Evolutionary conservation across 2,888 invertebrate genomes (phyloP).

Genomic region (Hirtodrosophila trivittata): DNA sequence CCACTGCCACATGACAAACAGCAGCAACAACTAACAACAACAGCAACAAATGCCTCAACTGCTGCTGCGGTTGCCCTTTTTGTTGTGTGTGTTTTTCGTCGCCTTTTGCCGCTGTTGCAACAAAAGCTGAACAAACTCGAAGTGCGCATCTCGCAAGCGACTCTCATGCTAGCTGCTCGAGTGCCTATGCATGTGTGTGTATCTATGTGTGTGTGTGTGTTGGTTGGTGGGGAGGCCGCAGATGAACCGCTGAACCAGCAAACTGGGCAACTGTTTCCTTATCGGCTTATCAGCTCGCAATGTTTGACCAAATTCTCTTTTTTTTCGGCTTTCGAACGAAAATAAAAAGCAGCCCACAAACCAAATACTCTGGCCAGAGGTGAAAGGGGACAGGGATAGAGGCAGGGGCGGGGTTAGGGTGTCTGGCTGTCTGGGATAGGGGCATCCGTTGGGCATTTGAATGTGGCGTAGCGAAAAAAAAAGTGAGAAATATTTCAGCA

Average conservation of each 20-base stretch:
- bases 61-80: conserved; percentile 13
- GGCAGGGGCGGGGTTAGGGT: background rate
- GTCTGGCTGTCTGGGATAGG: too few relatives aligned
- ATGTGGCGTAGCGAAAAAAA: conserved; percentile 46
- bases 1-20: conserved; percentile 20
- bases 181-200: too few relatives aligned
- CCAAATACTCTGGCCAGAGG: conserved; percentile 37
- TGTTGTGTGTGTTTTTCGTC: conserved; percentile 18
- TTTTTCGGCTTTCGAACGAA: conserved; percentile 28
- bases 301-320: conserved; percentile 61
- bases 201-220: background rate
- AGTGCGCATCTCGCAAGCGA: conserved; percentile 42
- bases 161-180: conserved; percentile 64
- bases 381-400: too few relatives aligned
- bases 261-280: conserved; percentile 58
- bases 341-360: conserved; percentile 35
- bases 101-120: conserved; percentile 28
- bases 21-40: background rate
- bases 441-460: conserved; percentile 65
- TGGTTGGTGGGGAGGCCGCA: background rate
- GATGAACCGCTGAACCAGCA: conserved; percentile 9
- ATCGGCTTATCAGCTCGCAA: conserved; percentile 62
- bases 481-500: conserved; percentile 52
- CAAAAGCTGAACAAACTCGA: conserved; percentile 62
- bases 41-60: conserved; percentile 31